A percentile compares a stretch with the other conserved stretches of the same genome.
Evolutionary conservation across 2,888 invertebrate genomes (phyloP).

Genomic region (Nemotelus nigrinus): DNA sequence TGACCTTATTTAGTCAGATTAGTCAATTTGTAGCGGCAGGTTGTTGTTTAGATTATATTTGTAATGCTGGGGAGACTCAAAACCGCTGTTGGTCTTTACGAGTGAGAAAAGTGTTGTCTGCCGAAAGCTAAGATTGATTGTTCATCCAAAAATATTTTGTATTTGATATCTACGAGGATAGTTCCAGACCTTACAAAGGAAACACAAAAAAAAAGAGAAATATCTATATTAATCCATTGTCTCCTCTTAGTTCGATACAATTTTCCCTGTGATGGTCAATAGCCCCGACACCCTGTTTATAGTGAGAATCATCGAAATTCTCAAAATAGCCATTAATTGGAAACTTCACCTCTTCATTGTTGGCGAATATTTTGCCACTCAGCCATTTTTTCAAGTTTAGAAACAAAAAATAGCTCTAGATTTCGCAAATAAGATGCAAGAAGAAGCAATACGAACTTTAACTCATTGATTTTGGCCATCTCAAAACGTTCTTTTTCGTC

Average conservation of each 20-base stretch:
- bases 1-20: no score
- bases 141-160: no score
- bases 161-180: no score
- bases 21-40: no score
- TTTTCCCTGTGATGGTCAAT: slow-evolving; percentile 18
- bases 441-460: not conserved
- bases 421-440: not conserved
- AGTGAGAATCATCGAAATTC: slow-evolving; percentile 11
- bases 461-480: not conserved
- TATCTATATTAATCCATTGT: not conserved
- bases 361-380: not conserved
- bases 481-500: not conserved
- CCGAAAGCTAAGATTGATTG: no score
- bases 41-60: no score
- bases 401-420: not conserved
- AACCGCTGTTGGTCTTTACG: no score
- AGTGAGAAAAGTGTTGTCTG: no score
- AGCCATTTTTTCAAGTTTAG: not conserved
- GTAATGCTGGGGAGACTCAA: no score
- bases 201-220: not conserved
- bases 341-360: slow-evolving; percentile 14
- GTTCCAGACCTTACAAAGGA: not conserved
- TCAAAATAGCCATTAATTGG: slow-evolving; percentile 33
- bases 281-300: slow-evolving; percentile 28
- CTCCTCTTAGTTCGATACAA: slow-evolving; percentile 12